Base-by-base conservation (phyloP, 2,888 invertebrate genomes). In the Hirtodrosophila histrioides region DNA sequence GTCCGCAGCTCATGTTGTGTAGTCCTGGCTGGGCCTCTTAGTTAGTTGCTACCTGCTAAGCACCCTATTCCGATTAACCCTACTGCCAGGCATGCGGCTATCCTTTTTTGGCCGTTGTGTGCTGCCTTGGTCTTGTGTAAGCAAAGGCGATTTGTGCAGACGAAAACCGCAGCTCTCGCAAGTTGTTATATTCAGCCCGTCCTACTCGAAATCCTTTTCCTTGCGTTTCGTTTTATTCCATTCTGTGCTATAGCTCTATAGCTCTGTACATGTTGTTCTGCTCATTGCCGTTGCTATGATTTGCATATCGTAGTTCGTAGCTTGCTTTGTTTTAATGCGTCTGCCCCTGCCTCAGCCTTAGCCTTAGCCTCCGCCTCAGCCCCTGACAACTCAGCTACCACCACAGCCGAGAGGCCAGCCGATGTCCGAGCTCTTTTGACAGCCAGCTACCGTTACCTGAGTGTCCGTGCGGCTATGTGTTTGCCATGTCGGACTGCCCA, bases 321-420 rank as follows among this genome's bases (percentile, higher is more conserved):
- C 78, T 87, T 73, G 78, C 83, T 83, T 83, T 87, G 83, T 87
- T 87, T 88, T 86, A 82, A 81, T 86, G 81, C 78, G 66, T 84
- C 87, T 81, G 50, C 65, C 62, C 55, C 60, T 61, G 49, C 39
- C 51, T 35, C 27, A 10, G 49, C 33, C 41, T 41, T 54, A 50
- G 41, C 62, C 41, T 9, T 24, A 9, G 40, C 31, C n/a, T 23
- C 35, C 31, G 29, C 23, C 39, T 40, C 11, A 17, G 11, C 17
- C 23, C 5, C 61, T 57, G 55, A 31, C 73, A 66, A 46, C 55
- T 61, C 50, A 66, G 11, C 44, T 64, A 49, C 55, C 56, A 48
- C 50, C 63, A 45, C 39, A 66, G 56, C 61, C 75, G 73, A 72
- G 73, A 72, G 53, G 24, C 61, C 51, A 60, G 65, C 69, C 78